Percentiles rank a stretch among this genome's conserved stretches.
These are phyloP conservation scores for Oophaga sylvatica DNA, from an alignment of 2,797 vertebrate species.

Conservation along the genomic window DNA sequence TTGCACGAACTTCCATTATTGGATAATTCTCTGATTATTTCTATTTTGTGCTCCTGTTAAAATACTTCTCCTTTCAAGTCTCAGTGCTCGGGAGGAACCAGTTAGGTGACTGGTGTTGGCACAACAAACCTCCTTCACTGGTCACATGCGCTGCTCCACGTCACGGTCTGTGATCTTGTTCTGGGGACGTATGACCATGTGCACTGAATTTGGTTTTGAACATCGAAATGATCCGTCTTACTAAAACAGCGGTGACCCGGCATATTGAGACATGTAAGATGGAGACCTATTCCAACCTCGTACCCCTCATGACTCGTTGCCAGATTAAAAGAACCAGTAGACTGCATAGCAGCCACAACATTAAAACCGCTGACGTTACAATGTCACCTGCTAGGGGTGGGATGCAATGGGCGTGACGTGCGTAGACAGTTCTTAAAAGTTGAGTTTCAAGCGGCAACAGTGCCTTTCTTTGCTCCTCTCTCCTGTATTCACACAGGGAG, in stretches of 20 bases:
- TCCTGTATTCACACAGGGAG: too few relatives aligned
- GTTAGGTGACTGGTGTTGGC: slow-evolving; percentile 15
- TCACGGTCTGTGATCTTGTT: background rate
- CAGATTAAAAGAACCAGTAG: too few relatives aligned
- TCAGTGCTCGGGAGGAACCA: background rate
- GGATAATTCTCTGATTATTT: background rate
- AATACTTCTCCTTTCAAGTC: background rate
- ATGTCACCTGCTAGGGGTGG: too few relatives aligned
- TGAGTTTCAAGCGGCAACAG: too few relatives aligned
- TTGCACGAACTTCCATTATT: background rate
- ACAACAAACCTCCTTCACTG: background rate
- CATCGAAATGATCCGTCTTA: background rate
- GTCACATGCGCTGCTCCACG: background rate
- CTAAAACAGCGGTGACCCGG: background rate
- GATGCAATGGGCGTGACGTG: too few relatives aligned
- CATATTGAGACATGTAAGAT: background rate
- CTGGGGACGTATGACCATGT: background rate
- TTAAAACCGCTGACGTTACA: too few relatives aligned
- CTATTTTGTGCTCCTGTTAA: background rate
- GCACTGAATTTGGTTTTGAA: background rate
- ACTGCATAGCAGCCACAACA: too few relatives aligned
- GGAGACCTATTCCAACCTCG: background rate
- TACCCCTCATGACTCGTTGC: background rate
- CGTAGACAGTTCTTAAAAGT: too few relatives aligned
- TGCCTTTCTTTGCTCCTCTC: too few relatives aligned